Conservation (phyloP, 2,888 invertebrate species). For the Argynnis bischoffii region DNA sequence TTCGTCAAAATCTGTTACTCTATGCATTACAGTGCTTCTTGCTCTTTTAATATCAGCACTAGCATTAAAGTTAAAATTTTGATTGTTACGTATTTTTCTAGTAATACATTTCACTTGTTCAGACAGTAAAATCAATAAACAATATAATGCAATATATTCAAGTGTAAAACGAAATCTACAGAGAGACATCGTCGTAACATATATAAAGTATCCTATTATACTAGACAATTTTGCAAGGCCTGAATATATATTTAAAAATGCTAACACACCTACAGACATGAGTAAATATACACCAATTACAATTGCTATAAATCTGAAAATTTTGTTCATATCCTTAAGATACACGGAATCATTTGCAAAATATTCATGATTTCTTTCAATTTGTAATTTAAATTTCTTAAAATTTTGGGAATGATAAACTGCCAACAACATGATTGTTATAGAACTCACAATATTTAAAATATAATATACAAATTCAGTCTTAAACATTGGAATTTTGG, state of each 20-base stretch:
- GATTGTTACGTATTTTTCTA: conserved; percentile 13
- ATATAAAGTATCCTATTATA: not conserved
- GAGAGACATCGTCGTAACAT: not conserved
- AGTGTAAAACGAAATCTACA: not conserved
- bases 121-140: conserved; percentile 4
- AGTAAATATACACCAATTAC: not conserved
- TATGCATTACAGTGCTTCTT: not conserved
- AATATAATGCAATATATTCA: conserved; percentile 6
- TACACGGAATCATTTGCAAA: conserved; percentile 1
- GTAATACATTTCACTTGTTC: conserved; percentile 20
- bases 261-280: not conserved
- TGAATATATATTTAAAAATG: not conserved
- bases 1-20: conserved; percentile 15
- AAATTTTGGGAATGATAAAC: conserved; percentile 1
- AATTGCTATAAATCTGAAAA: not conserved
- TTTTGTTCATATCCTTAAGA: not conserved
- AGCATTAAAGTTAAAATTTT: not conserved
- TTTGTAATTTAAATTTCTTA: not conserved
- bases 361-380: not conserved
- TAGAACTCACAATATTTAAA: not conserved
- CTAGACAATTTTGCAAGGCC: no score
- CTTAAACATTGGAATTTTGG: not conserved
- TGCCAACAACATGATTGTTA: not conserved
- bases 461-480: not conserved
- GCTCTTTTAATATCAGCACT: not conserved